Evolutionary conservation across 2,888 invertebrate genomes (phyloP).

Genomic region (Philereme vetulata): DNA sequence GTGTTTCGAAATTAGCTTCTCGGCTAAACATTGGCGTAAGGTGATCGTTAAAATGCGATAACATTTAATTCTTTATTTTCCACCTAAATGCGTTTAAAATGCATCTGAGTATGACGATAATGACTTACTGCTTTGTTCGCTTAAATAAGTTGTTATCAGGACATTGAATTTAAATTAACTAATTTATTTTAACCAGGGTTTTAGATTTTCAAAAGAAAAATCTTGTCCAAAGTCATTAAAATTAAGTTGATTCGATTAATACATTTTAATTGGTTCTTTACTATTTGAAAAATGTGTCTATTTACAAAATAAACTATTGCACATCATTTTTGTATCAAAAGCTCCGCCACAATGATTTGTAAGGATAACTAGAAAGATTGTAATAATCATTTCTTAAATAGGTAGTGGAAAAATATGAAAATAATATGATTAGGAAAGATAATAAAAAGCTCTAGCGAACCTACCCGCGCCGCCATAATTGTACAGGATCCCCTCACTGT

Average conservation of each 20-base stretch:
- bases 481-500: slow-evolving; percentile 61
- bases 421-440: not conserved
- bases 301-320: too few species aligned
- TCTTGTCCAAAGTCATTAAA: not conserved
- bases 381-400: too few species aligned
- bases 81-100: not conserved
- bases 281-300: too few species aligned
- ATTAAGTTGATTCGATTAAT: not conserved
- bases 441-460: slow-evolving; percentile 35
- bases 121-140: not conserved
- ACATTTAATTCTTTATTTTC: slow-evolving; percentile 7
- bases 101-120: not conserved
- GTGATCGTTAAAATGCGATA: slow-evolving; percentile 11
- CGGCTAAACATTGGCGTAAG: slow-evolving; percentile 16
- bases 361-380: too few species aligned
- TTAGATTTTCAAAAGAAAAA: not conserved
- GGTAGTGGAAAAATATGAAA: too few species aligned
- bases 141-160: not conserved
- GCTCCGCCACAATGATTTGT: too few species aligned
- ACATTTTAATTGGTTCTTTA: too few species aligned
- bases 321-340: too few species aligned
- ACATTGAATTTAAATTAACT: not conserved
- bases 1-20: slow-evolving; percentile 33
- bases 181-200: not conserved
- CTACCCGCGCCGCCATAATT: slow-evolving; percentile 59